phyloP scores from a whole-genome alignment of 2,113 vertebrate species.

The Amphiprion percula region DNA sequence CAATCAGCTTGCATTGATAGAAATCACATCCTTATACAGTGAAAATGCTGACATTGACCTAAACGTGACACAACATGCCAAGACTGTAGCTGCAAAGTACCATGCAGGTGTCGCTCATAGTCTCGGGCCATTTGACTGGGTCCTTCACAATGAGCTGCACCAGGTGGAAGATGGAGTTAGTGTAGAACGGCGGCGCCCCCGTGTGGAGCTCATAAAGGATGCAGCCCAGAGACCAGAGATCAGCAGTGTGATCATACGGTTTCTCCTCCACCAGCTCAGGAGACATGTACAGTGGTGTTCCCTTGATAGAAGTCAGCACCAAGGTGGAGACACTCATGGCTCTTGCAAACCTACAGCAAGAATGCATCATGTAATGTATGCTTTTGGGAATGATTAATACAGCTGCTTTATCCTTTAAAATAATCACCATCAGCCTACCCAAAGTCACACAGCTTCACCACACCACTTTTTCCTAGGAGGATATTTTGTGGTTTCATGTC shows the following conservation, averaged over 20 bases:
- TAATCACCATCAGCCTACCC: constrained; percentile 83
- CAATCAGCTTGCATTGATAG: background rate
- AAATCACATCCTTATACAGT: background rate
- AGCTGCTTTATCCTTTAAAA: background rate
- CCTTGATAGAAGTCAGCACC: constrained; percentile 97
- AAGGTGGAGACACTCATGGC: constrained; percentile 96
- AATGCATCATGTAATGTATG: background rate
- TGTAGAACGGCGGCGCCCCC: constrained; percentile 95
- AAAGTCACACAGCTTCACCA: constrained; percentile 97
- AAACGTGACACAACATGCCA: background rate
- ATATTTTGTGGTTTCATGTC: constrained; percentile 99
- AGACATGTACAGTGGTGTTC: constrained; percentile 97
- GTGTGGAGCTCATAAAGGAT: constrained; percentile 96
- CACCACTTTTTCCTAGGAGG: constrained; percentile 91
- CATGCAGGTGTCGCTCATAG: constrained; percentile 90
- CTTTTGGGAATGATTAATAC: background rate
- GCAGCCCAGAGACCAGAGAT: constrained; percentile 97
- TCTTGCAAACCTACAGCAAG: constrained; percentile 90
- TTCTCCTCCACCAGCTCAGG: constrained; percentile 95
- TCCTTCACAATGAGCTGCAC: constrained; percentile 92
- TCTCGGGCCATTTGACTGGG: constrained; percentile 90
- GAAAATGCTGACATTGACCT: background rate
- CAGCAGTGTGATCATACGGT: constrained; percentile 95
- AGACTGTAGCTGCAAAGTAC: constrained; percentile 74
- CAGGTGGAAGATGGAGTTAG: constrained; percentile 95